phyloP scores from a whole-genome alignment of 2,888 invertebrate genomes.

The Molorchus minor region DNA sequence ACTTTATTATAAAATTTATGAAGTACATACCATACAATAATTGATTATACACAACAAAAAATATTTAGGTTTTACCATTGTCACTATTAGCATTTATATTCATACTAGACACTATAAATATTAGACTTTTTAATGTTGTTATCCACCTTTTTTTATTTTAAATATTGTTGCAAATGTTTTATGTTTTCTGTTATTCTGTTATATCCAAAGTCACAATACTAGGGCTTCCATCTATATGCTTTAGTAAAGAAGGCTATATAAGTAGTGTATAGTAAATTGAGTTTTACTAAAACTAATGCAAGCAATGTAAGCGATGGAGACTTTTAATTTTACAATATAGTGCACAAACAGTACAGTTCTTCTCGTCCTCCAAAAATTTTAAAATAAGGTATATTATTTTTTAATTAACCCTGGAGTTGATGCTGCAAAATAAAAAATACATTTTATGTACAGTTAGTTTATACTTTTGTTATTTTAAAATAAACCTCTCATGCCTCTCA shows the following conservation, averaged over 20 bases:
- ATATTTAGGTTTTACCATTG: too few relatives aligned
- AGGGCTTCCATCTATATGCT: constrained; percentile 12
- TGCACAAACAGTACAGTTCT: constrained; percentile 27
- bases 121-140: too few relatives aligned
- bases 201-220: too few relatives aligned
- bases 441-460: constrained; percentile 45
- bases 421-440: constrained; percentile 35
- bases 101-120: too few relatives aligned
- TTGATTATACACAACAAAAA: too few relatives aligned
- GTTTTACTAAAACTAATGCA: constrained; percentile 21
- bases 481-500: background rate
- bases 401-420: constrained; percentile 9
- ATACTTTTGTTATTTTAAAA: constrained; percentile 35
- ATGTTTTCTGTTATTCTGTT: too few relatives aligned
- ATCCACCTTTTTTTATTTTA: too few relatives aligned
- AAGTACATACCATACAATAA: too few relatives aligned
- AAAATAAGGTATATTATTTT: constrained; percentile 46
- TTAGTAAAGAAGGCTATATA: constrained; percentile 14
- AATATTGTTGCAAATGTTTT: too few relatives aligned
- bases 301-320: constrained; percentile 56
- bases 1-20: too few relatives aligned
- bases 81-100: too few relatives aligned
- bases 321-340: constrained; percentile 39
- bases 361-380: constrained; percentile 44
- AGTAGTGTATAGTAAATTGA: background rate